phyloP scores from a whole-genome alignment of 2,888 invertebrate genomes.

The Lepas anatifera region DNA sequence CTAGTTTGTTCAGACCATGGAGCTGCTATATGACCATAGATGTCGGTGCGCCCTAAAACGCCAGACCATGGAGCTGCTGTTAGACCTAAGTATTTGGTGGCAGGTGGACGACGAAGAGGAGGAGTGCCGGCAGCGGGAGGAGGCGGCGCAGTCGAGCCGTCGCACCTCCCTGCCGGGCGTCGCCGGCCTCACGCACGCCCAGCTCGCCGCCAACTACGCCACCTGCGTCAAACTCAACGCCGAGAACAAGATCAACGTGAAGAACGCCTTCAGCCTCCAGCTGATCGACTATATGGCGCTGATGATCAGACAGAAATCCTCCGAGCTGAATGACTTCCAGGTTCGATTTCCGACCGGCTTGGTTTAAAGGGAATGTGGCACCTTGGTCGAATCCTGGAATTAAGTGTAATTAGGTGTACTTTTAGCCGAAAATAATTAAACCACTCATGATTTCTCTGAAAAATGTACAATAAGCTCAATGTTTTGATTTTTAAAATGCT shows the following conservation, averaged over 20 bases:
- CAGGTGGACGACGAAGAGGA: slow-evolving; percentile 25
- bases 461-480: too few species aligned
- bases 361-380: too few species aligned
- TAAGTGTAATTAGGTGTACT: too few species aligned
- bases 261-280: slow-evolving; percentile 78
- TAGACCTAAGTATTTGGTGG: too few species aligned
- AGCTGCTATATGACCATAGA: too few species aligned
- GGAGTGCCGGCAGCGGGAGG: slow-evolving; percentile 20
- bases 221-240: slow-evolving; percentile 64
- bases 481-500: too few species aligned
- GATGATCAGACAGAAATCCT: slow-evolving; percentile 56
- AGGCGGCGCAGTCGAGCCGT: slow-evolving; percentile 12
- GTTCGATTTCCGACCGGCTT: slow-evolving; percentile 30
- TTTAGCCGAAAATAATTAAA: too few species aligned
- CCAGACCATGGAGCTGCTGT: too few species aligned
- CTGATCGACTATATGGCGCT: slow-evolving; percentile 74
- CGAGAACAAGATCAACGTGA: slow-evolving; percentile 62
- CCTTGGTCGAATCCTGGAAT: too few species aligned
- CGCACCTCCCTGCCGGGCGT: slow-evolving; percentile 29
- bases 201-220: slow-evolving; percentile 50
- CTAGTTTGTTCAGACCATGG: too few species aligned
- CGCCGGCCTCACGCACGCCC: slow-evolving; percentile 38
- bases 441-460: too few species aligned
- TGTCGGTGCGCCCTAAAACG: too few species aligned
- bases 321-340: slow-evolving; percentile 49